Evolutionary conservation across 1,140 invertebrate species (phyloP).

Genomic region (Grapholita molesta): DNA sequence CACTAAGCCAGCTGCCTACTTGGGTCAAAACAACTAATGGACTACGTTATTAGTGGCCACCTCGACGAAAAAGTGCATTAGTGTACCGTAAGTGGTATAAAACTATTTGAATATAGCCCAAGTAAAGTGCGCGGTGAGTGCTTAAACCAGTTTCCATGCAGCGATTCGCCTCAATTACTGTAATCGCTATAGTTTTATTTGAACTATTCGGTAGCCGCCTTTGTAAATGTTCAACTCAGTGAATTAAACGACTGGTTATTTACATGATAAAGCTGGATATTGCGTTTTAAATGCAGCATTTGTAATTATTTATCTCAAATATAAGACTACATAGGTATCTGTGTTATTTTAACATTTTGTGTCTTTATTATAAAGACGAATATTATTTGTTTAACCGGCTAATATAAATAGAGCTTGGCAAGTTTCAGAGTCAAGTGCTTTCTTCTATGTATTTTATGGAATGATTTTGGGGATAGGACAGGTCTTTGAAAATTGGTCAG

Average conservation of each 20-base stretch:
- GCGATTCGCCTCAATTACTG: constrained; percentile 60
- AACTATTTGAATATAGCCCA: constrained; percentile 72
- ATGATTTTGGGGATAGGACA: constrained; percentile 22
- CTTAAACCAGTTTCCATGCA: constrained; percentile 57
- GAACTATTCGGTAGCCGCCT: constrained; percentile 37
- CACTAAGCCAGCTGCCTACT: constrained; percentile 41
- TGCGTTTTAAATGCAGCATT: neutral
- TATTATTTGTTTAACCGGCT: neutral
- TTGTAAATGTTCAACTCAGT: constrained; percentile 10
- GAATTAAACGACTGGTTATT: constrained; percentile 7
- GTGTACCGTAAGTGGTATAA: constrained; percentile 64
- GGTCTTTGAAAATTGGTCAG: constrained; percentile 41
- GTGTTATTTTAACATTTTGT: neutral
- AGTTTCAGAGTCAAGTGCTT: neutral
- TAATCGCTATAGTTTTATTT: constrained; percentile 54
- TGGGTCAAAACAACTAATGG: constrained; percentile 64
- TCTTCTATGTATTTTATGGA: constrained; percentile 6
- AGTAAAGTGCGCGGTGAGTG: constrained; percentile 61
- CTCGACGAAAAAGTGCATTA: constrained; percentile 71
- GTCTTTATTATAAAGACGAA: constrained; percentile 9
- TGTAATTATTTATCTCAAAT: neutral
- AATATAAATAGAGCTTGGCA: neutral
- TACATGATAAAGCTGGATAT: constrained; percentile 10
- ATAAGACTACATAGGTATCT: neutral
- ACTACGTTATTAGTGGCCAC: constrained; percentile 60